Conservation (phyloP, 2,797 vertebrate genomes). For the Echeneis naucrates region DNA sequence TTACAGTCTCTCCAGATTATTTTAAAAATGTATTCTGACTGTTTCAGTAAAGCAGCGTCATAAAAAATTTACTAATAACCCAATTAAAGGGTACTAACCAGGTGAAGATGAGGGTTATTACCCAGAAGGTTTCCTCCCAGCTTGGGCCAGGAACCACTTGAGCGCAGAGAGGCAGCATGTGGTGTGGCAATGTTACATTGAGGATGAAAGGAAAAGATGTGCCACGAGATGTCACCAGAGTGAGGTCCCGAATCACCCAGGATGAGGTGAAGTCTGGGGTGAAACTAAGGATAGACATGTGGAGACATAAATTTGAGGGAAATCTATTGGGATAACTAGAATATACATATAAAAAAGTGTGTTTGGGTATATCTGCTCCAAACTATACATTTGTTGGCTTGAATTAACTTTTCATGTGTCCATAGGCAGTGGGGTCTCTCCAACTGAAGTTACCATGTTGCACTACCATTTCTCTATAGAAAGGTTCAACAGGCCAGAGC, state of each 20-base stretch:
- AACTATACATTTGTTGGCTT: neutral
- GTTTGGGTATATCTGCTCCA: too few species aligned
- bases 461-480: too few species aligned
- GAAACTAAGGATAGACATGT: slow-evolving; percentile 83
- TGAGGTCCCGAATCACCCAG: slow-evolving; percentile 96
- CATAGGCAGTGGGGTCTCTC: too few species aligned
- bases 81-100: slow-evolving; percentile 84
- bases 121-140: slow-evolving; percentile 98
- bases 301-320: neutral
- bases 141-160: slow-evolving; percentile 96
- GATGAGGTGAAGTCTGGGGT: slow-evolving; percentile 98
- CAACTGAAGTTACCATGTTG: too few species aligned
- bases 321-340: too few species aligned
- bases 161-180: slow-evolving; percentile 95
- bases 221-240: slow-evolving; percentile 89
- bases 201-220: slow-evolving; percentile 94
- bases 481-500: neutral
- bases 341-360: too few species aligned
- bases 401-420: neutral
- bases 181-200: slow-evolving; percentile 97
- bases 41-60: neutral
- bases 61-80: too few species aligned
- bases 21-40: neutral
- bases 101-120: slow-evolving; percentile 92
- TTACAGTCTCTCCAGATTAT: neutral